Evolutionary conservation across 2,888 invertebrate species (phyloP).

Genomic region (Timandra comae): DNA sequence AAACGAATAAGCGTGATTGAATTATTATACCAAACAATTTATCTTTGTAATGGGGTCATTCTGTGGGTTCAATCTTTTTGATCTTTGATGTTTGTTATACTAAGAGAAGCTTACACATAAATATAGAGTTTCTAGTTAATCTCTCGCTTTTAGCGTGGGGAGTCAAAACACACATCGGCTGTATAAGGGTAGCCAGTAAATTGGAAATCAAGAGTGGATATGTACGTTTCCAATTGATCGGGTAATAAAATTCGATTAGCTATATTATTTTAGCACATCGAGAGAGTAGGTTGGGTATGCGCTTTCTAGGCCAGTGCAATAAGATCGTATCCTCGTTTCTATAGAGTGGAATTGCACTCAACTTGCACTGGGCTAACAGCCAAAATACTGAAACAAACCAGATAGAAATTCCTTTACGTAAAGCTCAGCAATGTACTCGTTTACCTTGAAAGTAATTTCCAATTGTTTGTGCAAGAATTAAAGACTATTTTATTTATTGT

Average conservation of each 20-base stretch:
- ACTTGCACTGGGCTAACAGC: slow-evolving; percentile 41
- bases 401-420: slow-evolving; percentile 24
- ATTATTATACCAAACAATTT: no score
- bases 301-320: slow-evolving; percentile 48
- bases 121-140: no score
- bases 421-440: slow-evolving; percentile 6
- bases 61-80: no score
- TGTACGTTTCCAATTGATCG: slow-evolving; percentile 30
- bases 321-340: slow-evolving; percentile 32
- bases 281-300: slow-evolving; percentile 30
- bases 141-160: slow-evolving; percentile 7
- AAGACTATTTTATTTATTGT: no score
- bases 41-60: no score
- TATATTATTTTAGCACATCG: slow-evolving; percentile 29
- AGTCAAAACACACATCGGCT: no score
- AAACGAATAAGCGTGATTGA: no score
- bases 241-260: slow-evolving; percentile 33
- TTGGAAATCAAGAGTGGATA: slow-evolving; percentile 28
- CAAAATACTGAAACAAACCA: slow-evolving; percentile 39
- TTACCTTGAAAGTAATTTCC: slow-evolving; percentile 1
- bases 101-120: no score
- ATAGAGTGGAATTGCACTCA: slow-evolving; percentile 36
- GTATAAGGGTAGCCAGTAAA: no score
- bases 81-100: no score
- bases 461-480: no score